Base-by-base conservation (phyloP, 1,140 invertebrate species). In the Hylyphantes graminicola region DNA sequence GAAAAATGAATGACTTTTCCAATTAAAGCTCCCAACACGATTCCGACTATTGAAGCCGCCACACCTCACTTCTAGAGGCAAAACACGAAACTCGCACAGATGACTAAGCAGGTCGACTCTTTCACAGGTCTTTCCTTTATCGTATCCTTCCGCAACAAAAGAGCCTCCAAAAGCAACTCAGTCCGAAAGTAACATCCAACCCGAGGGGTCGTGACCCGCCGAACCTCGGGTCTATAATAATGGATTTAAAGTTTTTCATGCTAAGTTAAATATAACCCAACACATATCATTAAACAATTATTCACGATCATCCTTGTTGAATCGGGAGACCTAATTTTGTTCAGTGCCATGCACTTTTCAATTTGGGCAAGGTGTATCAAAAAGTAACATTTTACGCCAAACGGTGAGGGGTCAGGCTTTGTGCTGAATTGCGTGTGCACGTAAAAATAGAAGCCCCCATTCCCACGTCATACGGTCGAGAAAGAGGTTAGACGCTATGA, bases 231-330 rank as follows among this genome's bases (percentile, higher is more conserved):
- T 83, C 61, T 17, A 35, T 67, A 70, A 74, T 83, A 83, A 83
- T 83, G 80, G 80, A 83, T 83, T 83, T 74, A 64, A 59, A 11
- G 48, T 83, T 72, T 83, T 83, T 81, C 65, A 75, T 63, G 7
- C 72, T 54, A 65, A n/a, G 68, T 83, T 83, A 83, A 83, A 83
- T 83, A 83, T 83, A 83, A 72, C 80, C 8, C 80, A 57, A 53
- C 48, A 83, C 63, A 50, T 65, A 61, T 59, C 80, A 83, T 83
- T 74, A 83, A 83, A 73, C 80, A 83, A 74, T 74, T 83, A 83
- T 83, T 83, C 80, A 70, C 72, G 80, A 59, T 75, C 72, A 75
- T 83, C 17, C 59, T 67, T 35, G 19, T 50, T 21, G 57, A 73
- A 81, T 81, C 72, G 17, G 59, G 17, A 72, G 80, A 61, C 64